These are phyloP conservation scores for Champsocephalus esox DNA, from an alignment of 2,797 vertebrate genomes.

Conservation along the genomic window DNA sequence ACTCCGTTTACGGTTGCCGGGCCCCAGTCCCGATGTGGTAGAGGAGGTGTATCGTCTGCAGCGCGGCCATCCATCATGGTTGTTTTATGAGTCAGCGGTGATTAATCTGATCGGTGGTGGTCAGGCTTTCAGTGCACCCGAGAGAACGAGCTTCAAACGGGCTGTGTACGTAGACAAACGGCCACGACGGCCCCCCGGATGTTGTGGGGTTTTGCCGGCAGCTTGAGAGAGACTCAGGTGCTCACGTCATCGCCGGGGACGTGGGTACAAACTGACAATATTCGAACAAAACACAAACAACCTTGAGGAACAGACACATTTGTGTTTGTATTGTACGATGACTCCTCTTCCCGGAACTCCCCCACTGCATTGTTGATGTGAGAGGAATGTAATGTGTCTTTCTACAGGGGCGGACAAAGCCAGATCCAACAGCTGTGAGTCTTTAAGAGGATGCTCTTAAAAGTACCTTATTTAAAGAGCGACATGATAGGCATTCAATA, in stretches of 20 bases:
- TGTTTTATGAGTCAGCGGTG: conserved; percentile 68
- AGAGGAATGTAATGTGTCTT: background rate
- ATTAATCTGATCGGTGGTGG: conserved; percentile 62
- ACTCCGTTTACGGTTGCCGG: conserved; percentile 3
- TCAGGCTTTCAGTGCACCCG: conserved; percentile 31
- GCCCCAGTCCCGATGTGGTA: background rate
- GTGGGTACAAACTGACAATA: conserved; percentile 29
- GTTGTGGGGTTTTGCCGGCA: conserved; percentile 10
- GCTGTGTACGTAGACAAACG: background rate
- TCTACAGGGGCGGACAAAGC: background rate
- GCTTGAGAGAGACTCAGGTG: conserved; percentile 26
- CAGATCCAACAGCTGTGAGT: conserved; percentile 5
- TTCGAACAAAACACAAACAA: background rate
- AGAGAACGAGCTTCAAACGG: conserved; percentile 27
- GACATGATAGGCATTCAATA: background rate
- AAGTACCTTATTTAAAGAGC: background rate
- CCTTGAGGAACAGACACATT: conserved; percentile 30
- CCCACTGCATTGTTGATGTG: background rate
- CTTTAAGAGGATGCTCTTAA: background rate
- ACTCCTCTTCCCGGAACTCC: conserved; percentile 18
- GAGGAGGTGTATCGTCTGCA: conserved; percentile 57
- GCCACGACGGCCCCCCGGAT: conserved; percentile 35
- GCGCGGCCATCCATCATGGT: conserved; percentile 42
- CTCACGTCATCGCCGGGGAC: conserved; percentile 38
- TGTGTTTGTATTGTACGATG: conserved; percentile 11